Conservation (phyloP, 2,888 invertebrate genomes). For the Conus canariensis region DNA sequence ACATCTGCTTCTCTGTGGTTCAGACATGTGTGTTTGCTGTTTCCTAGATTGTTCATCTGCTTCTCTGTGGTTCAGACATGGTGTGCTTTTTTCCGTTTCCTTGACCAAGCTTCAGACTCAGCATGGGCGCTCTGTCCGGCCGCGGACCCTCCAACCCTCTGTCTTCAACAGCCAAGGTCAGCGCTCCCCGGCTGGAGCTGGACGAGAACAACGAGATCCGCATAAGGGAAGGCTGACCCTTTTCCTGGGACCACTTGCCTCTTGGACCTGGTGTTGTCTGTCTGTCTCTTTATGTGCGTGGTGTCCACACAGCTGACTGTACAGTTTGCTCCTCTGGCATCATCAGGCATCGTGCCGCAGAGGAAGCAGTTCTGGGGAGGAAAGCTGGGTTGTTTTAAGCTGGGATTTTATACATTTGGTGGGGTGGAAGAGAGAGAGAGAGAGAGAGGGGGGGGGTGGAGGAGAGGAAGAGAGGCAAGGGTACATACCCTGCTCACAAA, state of each 20-base stretch:
- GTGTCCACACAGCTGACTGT: neutral
- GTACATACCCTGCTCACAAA: no score
- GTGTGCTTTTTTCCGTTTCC: neutral
- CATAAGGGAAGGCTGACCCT: slow-evolving; percentile 52
- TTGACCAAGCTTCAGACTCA: slow-evolving; percentile 38
- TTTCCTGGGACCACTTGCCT: no score
- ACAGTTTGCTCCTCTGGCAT: neutral
- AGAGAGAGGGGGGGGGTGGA: no score
- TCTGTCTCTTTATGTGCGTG: neutral
- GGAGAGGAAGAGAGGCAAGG: no score
- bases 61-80: no score
- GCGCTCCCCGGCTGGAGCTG: slow-evolving; percentile 62
- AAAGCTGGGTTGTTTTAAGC: no score
- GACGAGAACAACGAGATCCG: slow-evolving; percentile 70
- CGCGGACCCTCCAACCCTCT: neutral
- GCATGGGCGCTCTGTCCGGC: slow-evolving; percentile 38
- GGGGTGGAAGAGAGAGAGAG: neutral
- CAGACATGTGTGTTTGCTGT: neutral
- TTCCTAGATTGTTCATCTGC: neutral
- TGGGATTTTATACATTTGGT: no score
- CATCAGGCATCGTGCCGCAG: neutral
- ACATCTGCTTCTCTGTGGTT: no score
- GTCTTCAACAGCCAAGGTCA: slow-evolving; percentile 37
- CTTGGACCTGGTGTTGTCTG: neutral
- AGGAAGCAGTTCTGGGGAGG: no score